These are phyloP conservation scores for Brachypteracias leptosomus DNA, from an alignment of 2,113 vertebrate species.

Conservation along the genomic window DNA sequence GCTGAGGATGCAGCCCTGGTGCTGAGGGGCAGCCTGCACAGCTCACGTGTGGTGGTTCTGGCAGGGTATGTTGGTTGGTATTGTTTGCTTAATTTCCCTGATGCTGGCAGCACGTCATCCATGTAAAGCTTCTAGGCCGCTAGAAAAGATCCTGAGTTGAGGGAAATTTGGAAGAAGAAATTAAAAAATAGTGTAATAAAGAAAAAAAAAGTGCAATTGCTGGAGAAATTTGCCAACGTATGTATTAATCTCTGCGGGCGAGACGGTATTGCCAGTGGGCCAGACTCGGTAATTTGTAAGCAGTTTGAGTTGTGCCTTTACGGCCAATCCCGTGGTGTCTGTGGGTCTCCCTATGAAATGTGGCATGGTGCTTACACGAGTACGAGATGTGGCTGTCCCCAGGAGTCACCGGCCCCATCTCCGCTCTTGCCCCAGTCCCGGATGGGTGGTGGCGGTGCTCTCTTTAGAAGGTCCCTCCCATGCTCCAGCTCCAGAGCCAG, in stretches of 20 bases:
- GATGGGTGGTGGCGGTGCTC: neutral
- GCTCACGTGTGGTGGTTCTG: rapidly evolving
- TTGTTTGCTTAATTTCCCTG: neutral
- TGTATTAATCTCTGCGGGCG: neutral
- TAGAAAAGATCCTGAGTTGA: neutral
- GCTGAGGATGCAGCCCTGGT: neutral
- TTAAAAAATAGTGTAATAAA: neutral
- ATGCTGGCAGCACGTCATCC: rapidly evolving
- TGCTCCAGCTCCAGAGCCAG: neutral
- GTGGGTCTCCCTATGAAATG: neutral
- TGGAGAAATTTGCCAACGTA: neutral
- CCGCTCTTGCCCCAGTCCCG: rapidly evolving
- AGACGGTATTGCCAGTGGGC: neutral
- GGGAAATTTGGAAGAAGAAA: neutral
- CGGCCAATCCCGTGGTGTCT: neutral
- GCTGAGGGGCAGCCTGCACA: neutral
- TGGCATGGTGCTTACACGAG: rapidly evolving
- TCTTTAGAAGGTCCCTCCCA: neutral
- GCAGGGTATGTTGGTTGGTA: neutral
- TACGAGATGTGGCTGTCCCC: too few relatives aligned
- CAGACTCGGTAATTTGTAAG: neutral
- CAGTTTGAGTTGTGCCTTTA: neutral
- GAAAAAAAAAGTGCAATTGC: neutral
- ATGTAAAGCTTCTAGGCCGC: neutral
- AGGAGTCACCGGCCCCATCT: neutral